A percentile compares a stretch with the other conserved stretches of the same genome.
phyloP scores from a whole-genome alignment of 2,888 invertebrate species.

The Drosophila multiciliata region DNA sequence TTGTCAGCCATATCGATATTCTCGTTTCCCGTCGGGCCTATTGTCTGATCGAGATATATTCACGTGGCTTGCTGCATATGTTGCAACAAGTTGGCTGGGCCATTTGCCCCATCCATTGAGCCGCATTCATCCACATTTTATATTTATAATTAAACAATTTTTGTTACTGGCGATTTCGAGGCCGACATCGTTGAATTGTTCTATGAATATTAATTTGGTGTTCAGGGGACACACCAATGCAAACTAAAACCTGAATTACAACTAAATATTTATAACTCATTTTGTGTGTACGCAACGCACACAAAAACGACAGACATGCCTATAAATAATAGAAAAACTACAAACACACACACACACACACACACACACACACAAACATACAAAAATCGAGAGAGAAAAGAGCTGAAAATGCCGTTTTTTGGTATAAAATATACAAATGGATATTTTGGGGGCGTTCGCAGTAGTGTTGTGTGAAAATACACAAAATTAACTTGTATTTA shows the following conservation, averaged over 20 bases:
- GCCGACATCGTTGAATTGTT: conserved; percentile 34
- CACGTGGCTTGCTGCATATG: background rate
- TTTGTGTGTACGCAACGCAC: conserved; percentile 50
- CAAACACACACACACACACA: conserved; percentile 18
- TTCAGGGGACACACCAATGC: conserved; percentile 60
- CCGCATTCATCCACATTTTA: conserved; percentile 33
- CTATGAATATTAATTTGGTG: conserved; percentile 78
- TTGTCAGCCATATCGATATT: background rate
- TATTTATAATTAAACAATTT: conserved; percentile 28
- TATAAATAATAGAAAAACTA: conserved; percentile 51
- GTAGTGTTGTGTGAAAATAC: conserved; percentile 65
- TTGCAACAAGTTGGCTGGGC: background rate
- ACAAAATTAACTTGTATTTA: conserved; percentile 80
- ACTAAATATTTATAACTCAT: conserved; percentile 82
- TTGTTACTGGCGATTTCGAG: conserved; percentile 11
- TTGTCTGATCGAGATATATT: background rate
- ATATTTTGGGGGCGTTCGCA: conserved; percentile 48
- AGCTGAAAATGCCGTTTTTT: conserved; percentile 47
- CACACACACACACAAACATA: conserved; percentile 13
- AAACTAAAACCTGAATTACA: conserved; percentile 77
- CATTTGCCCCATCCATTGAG: background rate
- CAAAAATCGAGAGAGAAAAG: background rate
- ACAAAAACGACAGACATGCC: conserved; percentile 11
- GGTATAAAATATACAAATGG: conserved; percentile 56
- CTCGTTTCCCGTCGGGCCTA: background rate